Base-by-base conservation (phyloP, 2,113 vertebrate genomes). In the Gymnocephalus cernua region DNA sequence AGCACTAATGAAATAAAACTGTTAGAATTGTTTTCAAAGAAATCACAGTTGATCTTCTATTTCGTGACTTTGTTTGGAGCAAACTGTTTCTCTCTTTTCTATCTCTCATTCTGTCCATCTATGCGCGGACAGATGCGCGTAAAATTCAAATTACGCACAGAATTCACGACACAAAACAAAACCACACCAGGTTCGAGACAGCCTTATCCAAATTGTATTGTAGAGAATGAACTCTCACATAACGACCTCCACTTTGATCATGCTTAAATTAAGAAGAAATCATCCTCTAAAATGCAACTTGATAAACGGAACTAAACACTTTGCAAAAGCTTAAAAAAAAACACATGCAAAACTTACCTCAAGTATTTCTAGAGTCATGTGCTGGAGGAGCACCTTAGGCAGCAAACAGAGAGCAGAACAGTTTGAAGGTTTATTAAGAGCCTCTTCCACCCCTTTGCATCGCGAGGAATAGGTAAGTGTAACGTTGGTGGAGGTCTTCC, bases 291-390 rank as follows among this genome's bases (percentile, higher is more conserved):
- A 44, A 13, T 23, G 1, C 1, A 0, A 21, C 16, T 45, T 47
- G 6, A 58, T 32, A 45, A 63, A 64, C 2, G 11, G 35, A 6
- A 3, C 4, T 18, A 25, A 67, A 48, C 13, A 14, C 12, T 56
- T 27, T 27, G 12, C 1, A 11, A 32, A 67, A 67, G 54, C 27
- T 61, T 41, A 2, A 21, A 45, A 2, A 21, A 45, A 74, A 47
- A 44, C 3, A 29, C 21, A 21, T 4, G 7, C 11, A 80, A 72
- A 87, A 82, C 79, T 84, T 84, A 90, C 91, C 76, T 89, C 38
- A 86, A 84, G 74, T 91, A 56, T 77, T 69, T 67, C 79, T 72
- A 56, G 79, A 86, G 67, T 87, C 81, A 88, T 89, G 89, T 86
- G 84, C 79, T 68, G 79, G 51, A 44, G 79, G 51, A 44, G 38